phyloP scores from a whole-genome alignment of 2,888 invertebrate species.

The Caprella mutica region DNA sequence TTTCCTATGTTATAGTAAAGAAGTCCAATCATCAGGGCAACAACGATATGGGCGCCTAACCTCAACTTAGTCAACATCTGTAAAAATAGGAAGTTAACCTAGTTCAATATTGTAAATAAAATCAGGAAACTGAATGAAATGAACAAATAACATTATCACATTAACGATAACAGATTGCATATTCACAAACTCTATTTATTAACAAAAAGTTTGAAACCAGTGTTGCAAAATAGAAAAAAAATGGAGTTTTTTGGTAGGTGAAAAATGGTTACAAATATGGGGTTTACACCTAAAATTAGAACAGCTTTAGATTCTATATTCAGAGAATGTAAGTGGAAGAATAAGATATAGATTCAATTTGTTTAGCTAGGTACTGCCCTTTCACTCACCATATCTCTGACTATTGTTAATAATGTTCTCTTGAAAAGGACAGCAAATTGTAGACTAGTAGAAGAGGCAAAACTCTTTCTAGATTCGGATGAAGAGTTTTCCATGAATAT shows the following conservation, averaged over 20 bases:
- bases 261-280: no score
- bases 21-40: slow-evolving; percentile 77
- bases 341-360: not conserved
- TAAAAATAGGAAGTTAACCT: slow-evolving; percentile 36
- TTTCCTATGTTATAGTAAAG: slow-evolving; percentile 73
- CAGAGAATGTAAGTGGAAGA: not conserved
- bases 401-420: slow-evolving; percentile 43
- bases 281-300: no score
- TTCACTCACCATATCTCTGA: slow-evolving; percentile 45
- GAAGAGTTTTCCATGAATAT: no score
- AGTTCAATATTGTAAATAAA: not conserved
- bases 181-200: no score
- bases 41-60: slow-evolving; percentile 66
- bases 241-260: no score
- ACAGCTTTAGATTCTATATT: no score
- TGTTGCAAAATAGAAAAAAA: no score
- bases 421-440: slow-evolving; percentile 53
- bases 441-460: slow-evolving; percentile 45
- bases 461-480: no score
- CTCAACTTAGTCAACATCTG: slow-evolving; percentile 69
- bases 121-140: no score
- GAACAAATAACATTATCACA: no score
- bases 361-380: not conserved
- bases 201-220: no score
- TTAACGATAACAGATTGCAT: no score